Conservation (phyloP, 1,140 invertebrate species). For the Eueides isabella region DNA sequence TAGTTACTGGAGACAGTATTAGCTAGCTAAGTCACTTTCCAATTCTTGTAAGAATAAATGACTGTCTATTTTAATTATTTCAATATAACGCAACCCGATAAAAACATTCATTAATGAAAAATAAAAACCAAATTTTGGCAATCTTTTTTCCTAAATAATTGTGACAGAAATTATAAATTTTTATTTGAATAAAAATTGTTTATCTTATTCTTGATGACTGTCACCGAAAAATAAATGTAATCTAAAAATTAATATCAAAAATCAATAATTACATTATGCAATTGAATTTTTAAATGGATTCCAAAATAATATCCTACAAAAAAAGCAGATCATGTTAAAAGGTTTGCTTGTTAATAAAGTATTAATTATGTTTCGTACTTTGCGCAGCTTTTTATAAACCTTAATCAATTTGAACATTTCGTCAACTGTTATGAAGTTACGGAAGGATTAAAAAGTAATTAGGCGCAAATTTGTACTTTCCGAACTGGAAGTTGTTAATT, state of each 20-base stretch:
- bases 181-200: no score
- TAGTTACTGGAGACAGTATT: no score
- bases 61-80: no score
- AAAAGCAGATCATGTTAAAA: background rate
- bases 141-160: no score
- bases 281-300: background rate
- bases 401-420: conserved; percentile 10
- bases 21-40: no score
- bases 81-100: no score
- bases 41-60: no score
- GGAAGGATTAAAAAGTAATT: conserved; percentile 6
- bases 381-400: background rate
- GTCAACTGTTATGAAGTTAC: background rate
- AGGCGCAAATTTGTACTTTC: background rate
- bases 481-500: background rate
- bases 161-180: no score
- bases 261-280: background rate
- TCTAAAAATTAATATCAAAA: background rate
- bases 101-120: no score
- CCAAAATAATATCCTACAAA: background rate
- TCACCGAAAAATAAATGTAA: no score
- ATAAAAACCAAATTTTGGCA: no score
- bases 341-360: conserved; percentile 28
- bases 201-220: no score
- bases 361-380: conserved; percentile 28